These are phyloP conservation scores for Cladorhizidae sp. DNA, from an alignment of 37 sponge, comb jelly and placozoan genomes.

Conservation along the genomic window DNA sequence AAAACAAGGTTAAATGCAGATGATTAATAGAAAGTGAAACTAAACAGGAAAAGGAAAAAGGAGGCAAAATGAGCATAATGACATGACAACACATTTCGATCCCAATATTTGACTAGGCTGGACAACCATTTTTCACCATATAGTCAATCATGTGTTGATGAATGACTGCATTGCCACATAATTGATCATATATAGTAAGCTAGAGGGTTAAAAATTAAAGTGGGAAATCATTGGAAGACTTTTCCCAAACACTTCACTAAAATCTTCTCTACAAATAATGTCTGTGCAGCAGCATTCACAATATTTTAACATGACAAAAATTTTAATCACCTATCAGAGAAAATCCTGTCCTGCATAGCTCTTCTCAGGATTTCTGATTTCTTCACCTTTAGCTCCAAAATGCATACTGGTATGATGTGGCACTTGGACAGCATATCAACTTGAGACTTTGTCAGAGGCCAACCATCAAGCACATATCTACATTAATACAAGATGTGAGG, in stretches of 20 bases:
- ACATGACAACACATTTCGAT: too few relatives aligned
- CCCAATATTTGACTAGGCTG: too few relatives aligned
- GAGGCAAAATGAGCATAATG: neutral
- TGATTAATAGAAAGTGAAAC: neutral
- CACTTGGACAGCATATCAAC: constrained; percentile 79
- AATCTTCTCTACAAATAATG: too few relatives aligned
- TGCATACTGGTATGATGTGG: constrained; percentile 76
- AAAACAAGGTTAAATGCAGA: neutral
- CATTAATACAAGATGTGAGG: neutral
- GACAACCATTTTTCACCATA: too few relatives aligned
- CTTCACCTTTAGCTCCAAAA: constrained; percentile 77
- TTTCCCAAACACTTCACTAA: too few relatives aligned
- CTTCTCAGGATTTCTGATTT: constrained; percentile 69
- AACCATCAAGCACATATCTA: constrained; percentile 97
- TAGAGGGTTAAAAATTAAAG: too few relatives aligned
- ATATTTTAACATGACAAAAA: too few relatives aligned
- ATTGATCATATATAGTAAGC: too few relatives aligned
- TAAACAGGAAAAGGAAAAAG: neutral
- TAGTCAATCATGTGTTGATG: too few relatives aligned
- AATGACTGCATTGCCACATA: too few relatives aligned
- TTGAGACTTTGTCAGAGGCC: constrained; percentile 85
- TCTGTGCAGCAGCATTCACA: too few relatives aligned
- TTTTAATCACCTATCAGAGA: constrained; percentile 42
- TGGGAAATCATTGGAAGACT: too few relatives aligned
- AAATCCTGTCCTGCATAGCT: constrained; percentile 50